Evolutionary conservation across 2,797 vertebrate genomes (phyloP), one percentile per base, ranked within the genome.

Genomic region (Capromys pilorides): DNA sequence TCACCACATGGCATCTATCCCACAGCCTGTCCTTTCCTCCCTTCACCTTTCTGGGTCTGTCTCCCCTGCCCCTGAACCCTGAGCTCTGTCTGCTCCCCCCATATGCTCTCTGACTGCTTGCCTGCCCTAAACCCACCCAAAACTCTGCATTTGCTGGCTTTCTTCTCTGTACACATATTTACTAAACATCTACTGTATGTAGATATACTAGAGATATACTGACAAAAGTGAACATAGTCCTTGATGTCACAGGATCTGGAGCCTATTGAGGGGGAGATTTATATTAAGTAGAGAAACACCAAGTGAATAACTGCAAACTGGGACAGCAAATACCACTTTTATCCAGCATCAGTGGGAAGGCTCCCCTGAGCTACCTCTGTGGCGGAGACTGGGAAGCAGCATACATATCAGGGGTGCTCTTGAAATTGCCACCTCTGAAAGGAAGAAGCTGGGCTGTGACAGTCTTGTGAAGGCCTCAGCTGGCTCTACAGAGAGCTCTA

Each of bases 1-100:
- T 4, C 22, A 5, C 36, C 14, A 57, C 57, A 0, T 0, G 22
- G 36, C 31, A 4, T 33, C 64, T n/a, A 0, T 54, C 16, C 6
- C 8, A 9, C 36, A 51, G 24, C 66, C 21, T 45, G 4, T 22
- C 13, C 64, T 33, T 39, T 61, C 39, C 45, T 77, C 41, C 18
- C 2, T 1, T 61, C 2, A 21, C 51, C 22, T 41, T 57, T 57
- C 22, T 75, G 59, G 45, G 62, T 54, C 61, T 19, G 5, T 88
- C 59, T 67, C 33, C 28, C 54, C 21, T 36, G 36, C 57, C 22
- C 36, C n/a, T 7, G 18, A 24, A 4, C 59, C 26, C 8, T 24
- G 59, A 61, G 67, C 28, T 75, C 69, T 61, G 28, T 33, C 8
- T 73, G 10, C 36, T 1, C 28, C 28, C n/a, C n/a, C 13, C 33